Base-by-base conservation (phyloP, 2,888 invertebrate species). In the Helicoverpa assulta region DNA sequence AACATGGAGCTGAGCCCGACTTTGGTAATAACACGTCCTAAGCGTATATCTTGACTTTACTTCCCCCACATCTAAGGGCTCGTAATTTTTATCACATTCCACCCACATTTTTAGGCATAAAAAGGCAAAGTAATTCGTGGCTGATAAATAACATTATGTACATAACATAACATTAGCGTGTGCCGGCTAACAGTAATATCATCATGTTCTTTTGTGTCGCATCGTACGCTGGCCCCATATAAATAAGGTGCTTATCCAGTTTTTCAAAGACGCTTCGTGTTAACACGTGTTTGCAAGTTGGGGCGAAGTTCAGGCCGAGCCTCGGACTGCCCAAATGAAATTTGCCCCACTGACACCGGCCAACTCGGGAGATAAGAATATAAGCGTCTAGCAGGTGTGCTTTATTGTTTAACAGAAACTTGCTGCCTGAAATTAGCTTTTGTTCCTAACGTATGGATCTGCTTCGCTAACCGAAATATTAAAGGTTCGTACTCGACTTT, bases 241-340 rank as follows among this genome's bases (percentile, higher is more conserved):
- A 95, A 95, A 95, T 94, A 94, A 94, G 95, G 91, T 90, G 87
- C 89, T 93, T 94, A 94, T 92, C 91, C 92, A 93, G 91, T 95
- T 94, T 93, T 95, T 94, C 93, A 93, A 94, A 95, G 94, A 92
- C 88, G 92, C 92, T 85, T 90, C 91, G 88, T 92, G 95, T 92
- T 93, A 95, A 94, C 95, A 94, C 94, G 91, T 94, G 94, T 93
- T 92, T 86, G 80, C 85, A 86, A 92, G 90, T 91, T 92, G 79
- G 86, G 89, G 86, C 88, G 84, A 92, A 93, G 90, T 93, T 93
- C 90, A 89, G 86, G 83, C 64, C 70, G 76, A 70, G 58, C 62
- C 69, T 81, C 83, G 86, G 89, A 88, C 87, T 88, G 84, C 82
- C 89, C 88, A 94, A 95, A 95, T 94, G 91, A 93, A 94, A 95